Percentiles rank a stretch among this genome's conserved stretches.
Evolutionary conservation across 2,888 invertebrate genomes (phyloP).

Genomic region (Tipula confusa): DNA sequence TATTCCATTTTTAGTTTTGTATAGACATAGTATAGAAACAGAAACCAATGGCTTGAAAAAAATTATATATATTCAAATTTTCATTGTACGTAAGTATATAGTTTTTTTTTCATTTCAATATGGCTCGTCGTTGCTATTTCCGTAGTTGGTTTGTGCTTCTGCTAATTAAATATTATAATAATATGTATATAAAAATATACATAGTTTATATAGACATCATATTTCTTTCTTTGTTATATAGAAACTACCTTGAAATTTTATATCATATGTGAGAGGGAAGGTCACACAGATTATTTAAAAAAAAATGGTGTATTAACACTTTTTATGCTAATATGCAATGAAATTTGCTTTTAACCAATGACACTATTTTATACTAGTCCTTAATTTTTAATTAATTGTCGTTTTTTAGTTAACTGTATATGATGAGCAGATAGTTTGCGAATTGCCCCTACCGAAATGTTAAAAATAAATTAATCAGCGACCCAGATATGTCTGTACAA

Average conservation of each 20-base stretch:
- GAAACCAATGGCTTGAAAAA: not conserved
- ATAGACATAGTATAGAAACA: not conserved
- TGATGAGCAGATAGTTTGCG: too few species aligned
- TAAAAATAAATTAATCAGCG: too few species aligned
- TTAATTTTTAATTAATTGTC: too few species aligned
- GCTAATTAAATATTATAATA: not conserved
- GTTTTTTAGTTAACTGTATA: too few species aligned
- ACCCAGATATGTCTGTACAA: too few species aligned
- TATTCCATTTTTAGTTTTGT: not conserved
- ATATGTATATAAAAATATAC: not conserved
- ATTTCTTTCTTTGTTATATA: not conserved
- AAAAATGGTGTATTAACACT: not conserved
- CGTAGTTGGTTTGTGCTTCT: constrained; percentile 3
- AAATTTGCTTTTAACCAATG: not conserved
- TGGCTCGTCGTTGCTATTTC: not conserved
- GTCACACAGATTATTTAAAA: not conserved
- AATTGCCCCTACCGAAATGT: too few species aligned
- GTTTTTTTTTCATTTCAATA: constrained; percentile 15
- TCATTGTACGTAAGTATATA: not conserved
- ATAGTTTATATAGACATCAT: not conserved
- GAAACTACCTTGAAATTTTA: not conserved
- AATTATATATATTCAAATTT: not conserved
- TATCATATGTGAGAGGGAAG: not conserved
- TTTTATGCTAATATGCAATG: not conserved
- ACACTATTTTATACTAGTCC: not conserved